Conservation (phyloP, 2,888 invertebrate genomes). For the Calliopum simillimum region DNA sequence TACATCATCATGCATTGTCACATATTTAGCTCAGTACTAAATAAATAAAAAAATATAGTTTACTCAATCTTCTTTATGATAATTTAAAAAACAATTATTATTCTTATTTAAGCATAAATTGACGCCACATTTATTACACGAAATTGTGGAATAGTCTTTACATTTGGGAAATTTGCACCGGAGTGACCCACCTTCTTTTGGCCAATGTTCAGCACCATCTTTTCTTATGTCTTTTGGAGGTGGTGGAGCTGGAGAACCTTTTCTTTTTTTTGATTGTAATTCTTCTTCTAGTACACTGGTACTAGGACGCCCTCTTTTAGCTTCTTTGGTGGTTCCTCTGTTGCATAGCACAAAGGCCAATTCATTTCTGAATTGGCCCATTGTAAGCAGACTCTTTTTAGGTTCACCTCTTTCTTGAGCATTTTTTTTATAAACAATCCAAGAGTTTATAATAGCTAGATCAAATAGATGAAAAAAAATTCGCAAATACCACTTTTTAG, state of each 20-base stretch:
- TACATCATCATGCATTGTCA: conserved; percentile 22
- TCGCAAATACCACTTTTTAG: conserved; percentile 26
- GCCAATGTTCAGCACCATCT: conserved; percentile 31
- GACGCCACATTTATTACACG: too few species aligned
- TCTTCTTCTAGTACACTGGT: conserved; percentile 1
- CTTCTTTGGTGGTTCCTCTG: conserved; percentile 15
- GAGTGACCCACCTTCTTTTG: conserved; percentile 33
- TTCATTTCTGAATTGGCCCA: conserved; percentile 35
- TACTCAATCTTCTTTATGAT: conserved; percentile 34
- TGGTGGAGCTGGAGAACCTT: conserved; percentile 27
- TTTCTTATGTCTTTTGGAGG: conserved; percentile 31
- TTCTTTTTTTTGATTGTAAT: conserved; percentile 30
- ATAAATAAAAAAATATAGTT: conserved; percentile 21
- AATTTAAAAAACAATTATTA: conserved; percentile 33
- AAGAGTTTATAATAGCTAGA: conserved; percentile 28
- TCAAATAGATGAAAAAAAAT: conserved; percentile 35
- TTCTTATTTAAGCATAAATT: too few species aligned
- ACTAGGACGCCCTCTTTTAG: conserved; percentile 19
- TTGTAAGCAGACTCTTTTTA: conserved; percentile 26
- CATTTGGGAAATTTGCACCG: conserved; percentile 34
- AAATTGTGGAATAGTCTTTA: too few species aligned
- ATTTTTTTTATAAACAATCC: conserved; percentile 35
- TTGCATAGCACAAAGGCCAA: conserved; percentile 1
- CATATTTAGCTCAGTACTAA: conserved; percentile 24
- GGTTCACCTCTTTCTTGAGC: conserved; percentile 5